Percentiles rank a stretch among this genome's conserved stretches.
phyloP scores from a whole-genome alignment of 2,113 vertebrate species.

The Hemiprocne comata region DNA sequence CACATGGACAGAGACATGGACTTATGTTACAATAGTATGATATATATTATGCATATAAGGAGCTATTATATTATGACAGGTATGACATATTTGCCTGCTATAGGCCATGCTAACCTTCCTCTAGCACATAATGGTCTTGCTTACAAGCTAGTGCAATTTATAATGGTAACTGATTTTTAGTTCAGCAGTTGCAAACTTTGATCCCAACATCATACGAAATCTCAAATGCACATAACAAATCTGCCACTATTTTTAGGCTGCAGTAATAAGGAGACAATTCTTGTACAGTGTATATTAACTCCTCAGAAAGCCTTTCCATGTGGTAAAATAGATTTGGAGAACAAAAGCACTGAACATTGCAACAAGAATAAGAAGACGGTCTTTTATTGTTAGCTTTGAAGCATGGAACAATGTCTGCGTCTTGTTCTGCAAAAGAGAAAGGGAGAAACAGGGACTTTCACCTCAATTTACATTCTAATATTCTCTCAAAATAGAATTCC shows the following conservation, averaged over 20 bases:
- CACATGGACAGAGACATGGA: neutral
- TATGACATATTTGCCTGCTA: neutral
- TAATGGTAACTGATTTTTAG: neutral
- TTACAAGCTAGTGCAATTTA: neutral
- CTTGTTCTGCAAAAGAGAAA: conserved; percentile 44
- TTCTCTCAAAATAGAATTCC: conserved; percentile 61
- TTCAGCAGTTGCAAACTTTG: conserved; percentile 13
- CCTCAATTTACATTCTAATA: conserved; percentile 67
- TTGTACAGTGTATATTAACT: conserved; percentile 43
- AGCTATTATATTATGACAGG: neutral
- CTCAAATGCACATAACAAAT: neutral
- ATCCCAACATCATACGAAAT: conserved; percentile 20
- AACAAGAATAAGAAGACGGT: conserved; percentile 36
- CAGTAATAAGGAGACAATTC: neutral
- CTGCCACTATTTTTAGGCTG: conserved; percentile 4
- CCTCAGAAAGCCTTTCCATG: conserved; percentile 49
- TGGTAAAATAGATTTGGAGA: conserved; percentile 62
- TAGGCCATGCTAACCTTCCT: neutral
- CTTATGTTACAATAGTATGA: neutral
- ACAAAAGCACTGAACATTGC: conserved; percentile 43
- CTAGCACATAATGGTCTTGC: neutral
- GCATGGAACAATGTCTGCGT: conserved; percentile 29
- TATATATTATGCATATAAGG: neutral
- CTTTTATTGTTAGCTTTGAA: conserved; percentile 60
- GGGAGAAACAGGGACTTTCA: conserved; percentile 28